Conservation (phyloP, 2,888 invertebrate genomes). For the Sminthurides aquaticus region DNA sequence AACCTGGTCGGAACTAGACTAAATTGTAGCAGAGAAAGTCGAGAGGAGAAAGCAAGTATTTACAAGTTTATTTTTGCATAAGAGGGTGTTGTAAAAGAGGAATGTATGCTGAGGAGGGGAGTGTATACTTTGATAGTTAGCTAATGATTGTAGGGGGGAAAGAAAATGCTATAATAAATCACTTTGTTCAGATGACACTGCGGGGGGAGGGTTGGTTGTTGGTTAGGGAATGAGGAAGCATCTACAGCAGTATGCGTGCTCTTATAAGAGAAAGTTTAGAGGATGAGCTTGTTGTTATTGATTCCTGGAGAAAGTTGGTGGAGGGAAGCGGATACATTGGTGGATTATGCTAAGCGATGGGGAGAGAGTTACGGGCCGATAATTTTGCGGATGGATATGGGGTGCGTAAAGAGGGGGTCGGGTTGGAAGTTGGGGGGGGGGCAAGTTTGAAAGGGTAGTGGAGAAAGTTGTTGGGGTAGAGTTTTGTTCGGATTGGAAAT, state of each 20-base stretch:
- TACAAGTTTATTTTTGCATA: too few relatives aligned
- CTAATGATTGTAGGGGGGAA: neutral
- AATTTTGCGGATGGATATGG: too few relatives aligned
- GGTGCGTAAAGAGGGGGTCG: neutral
- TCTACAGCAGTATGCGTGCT: neutral
- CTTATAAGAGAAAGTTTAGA: neutral
- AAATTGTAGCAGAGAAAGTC: too few relatives aligned
- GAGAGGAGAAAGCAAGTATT: too few relatives aligned
- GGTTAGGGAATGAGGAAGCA: neutral
- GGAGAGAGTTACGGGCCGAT: too few relatives aligned
- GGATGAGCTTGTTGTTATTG: too few relatives aligned
- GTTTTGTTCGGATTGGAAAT: too few relatives aligned
- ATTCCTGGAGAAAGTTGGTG: neutral
- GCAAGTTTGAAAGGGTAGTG: too few relatives aligned
- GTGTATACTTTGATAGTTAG: neutral
- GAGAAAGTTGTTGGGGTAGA: too few relatives aligned
- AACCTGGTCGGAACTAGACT: too few relatives aligned
- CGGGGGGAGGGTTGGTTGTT: neutral
- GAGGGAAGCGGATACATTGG: neutral
- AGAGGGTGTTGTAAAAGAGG: neutral
- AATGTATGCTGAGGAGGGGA: neutral
- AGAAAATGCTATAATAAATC: neutral
- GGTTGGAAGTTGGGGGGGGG: too few relatives aligned
- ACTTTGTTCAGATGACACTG: neutral
- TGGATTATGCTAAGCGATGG: too few relatives aligned